A percentile compares a stretch with the other conserved stretches of the same genome.
These are phyloP conservation scores for Sebastes baramenuke DNA, from an alignment of 2,797 vertebrate genomes.

Conservation along the genomic window DNA sequence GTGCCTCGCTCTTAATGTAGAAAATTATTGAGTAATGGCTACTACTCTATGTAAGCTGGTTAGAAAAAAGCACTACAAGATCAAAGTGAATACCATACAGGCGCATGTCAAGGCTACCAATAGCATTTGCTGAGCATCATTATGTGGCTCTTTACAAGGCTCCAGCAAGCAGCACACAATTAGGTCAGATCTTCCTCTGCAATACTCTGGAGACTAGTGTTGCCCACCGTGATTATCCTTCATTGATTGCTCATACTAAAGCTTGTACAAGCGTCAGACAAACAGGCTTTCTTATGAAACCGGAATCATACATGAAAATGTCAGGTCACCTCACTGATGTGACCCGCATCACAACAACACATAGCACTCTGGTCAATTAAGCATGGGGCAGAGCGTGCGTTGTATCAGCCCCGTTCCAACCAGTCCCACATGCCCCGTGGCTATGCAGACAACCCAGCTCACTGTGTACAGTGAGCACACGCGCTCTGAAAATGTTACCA, in stretches of 20 bases:
- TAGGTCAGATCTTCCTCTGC: constrained; percentile 6
- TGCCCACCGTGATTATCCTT: constrained; percentile 35
- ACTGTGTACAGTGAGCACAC: constrained; percentile 18
- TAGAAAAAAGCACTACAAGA: constrained; percentile 9
- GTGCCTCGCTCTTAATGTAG: neutral
- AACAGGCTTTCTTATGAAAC: constrained; percentile 42
- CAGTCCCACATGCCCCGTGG: constrained; percentile 52
- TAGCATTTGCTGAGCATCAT: neutral
- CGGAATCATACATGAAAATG: constrained; percentile 49
- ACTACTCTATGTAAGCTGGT: neutral
- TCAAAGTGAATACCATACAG: constrained; percentile 7
- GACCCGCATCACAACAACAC: constrained; percentile 42
- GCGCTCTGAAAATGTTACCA: constrained; percentile 37
- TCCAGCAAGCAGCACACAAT: neutral
- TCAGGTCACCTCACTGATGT: constrained; percentile 49
- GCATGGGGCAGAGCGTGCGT: constrained; percentile 13
- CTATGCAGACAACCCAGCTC: constrained; percentile 49
- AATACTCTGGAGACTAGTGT: constrained; percentile 11
- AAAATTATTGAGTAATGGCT: neutral
- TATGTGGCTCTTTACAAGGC: neutral
- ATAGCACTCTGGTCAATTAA: constrained; percentile 62
- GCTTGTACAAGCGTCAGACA: constrained; percentile 25
- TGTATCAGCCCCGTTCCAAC: constrained; percentile 42
- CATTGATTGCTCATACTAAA: constrained; percentile 46
- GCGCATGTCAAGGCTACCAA: neutral